Conservation (phyloP, 2,888 invertebrate species). For the Athalia cordata region DNA sequence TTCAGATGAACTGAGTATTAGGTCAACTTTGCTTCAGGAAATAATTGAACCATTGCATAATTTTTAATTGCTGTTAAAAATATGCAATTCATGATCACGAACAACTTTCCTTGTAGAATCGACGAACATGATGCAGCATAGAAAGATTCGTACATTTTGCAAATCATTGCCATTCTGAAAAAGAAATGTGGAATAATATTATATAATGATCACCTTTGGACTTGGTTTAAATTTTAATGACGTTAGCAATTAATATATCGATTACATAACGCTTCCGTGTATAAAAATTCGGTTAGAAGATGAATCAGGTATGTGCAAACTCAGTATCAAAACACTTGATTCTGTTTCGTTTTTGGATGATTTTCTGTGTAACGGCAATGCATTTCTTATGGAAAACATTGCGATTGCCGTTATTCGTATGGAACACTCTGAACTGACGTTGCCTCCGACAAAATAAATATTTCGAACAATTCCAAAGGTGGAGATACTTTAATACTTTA, state of each 20-base stretch:
- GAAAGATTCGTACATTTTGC: slow-evolving; percentile 27
- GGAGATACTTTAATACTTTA: slow-evolving; percentile 54
- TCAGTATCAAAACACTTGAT: slow-evolving; percentile 62
- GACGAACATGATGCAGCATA: not conserved
- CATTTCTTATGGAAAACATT: slow-evolving; percentile 71
- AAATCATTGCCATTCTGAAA: slow-evolving; percentile 10
- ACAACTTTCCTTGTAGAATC: slow-evolving; percentile 18
- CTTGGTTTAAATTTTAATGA: slow-evolving; percentile 21
- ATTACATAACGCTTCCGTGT: slow-evolving; percentile 17
- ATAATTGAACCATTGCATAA: slow-evolving; percentile 12
- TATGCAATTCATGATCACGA: slow-evolving; percentile 12
- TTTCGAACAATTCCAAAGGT: slow-evolving; percentile 68
- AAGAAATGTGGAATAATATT: slow-evolving; percentile 17
- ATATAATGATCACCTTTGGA: slow-evolving; percentile 39
- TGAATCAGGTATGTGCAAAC: slow-evolving; percentile 68
- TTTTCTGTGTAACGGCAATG: slow-evolving; percentile 64
- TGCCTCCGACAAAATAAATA: slow-evolving; percentile 17
- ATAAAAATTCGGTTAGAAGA: slow-evolving; percentile 48
- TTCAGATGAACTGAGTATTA: not conserved
- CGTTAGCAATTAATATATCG: slow-evolving; percentile 3
- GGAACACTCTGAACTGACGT: slow-evolving; percentile 9
- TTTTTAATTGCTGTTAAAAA: slow-evolving; percentile 12
- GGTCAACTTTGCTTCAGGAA: not conserved
- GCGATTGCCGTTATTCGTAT: slow-evolving; percentile 59
- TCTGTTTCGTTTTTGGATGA: slow-evolving; percentile 51